Conservation (phyloP, 2,888 invertebrate species). For the Leptura quadrifasciata region DNA sequence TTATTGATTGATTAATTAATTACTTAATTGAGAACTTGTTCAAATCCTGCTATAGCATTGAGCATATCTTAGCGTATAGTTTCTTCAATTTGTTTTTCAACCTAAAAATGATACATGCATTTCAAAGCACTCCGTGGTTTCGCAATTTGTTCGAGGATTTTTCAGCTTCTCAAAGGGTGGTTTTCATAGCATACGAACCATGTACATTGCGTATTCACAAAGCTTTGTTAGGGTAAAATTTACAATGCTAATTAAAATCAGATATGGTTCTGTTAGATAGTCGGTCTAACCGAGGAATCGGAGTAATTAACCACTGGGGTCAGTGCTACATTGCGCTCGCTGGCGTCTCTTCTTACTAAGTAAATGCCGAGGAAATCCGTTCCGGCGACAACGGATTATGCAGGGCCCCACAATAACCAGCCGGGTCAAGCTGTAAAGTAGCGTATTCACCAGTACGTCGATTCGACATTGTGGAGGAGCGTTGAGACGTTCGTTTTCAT, state of each 20-base stretch:
- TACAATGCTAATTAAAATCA: slow-evolving; percentile 63
- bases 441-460: background rate
- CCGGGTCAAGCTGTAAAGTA: slow-evolving; percentile 17
- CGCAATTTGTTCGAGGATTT: slow-evolving; percentile 24
- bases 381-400: slow-evolving; percentile 27
- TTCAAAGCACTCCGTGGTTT: slow-evolving; percentile 17
- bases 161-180: slow-evolving; percentile 26
- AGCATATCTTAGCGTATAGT: too few species aligned
- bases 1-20: too few species aligned
- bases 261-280: slow-evolving; percentile 50
- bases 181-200: slow-evolving; percentile 20
- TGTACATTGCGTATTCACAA: slow-evolving; percentile 57
- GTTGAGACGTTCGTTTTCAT: background rate
- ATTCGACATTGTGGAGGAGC: too few species aligned
- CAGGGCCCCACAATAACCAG: slow-evolving; percentile 1
- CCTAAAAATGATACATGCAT: background rate
- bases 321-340: slow-evolving; percentile 35
- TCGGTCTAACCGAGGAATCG: slow-evolving; percentile 30
- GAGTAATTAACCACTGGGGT: slow-evolving; percentile 45
- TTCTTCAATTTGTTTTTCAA: background rate
- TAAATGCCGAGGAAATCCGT: slow-evolving; percentile 34
- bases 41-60: too few species aligned
- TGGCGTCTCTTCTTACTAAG: slow-evolving; percentile 19
- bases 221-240: slow-evolving; percentile 60
- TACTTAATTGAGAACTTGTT: too few species aligned